These are phyloP conservation scores for Drosophila histrio DNA, from an alignment of 2,888 invertebrate species.

Conservation along the genomic window DNA sequence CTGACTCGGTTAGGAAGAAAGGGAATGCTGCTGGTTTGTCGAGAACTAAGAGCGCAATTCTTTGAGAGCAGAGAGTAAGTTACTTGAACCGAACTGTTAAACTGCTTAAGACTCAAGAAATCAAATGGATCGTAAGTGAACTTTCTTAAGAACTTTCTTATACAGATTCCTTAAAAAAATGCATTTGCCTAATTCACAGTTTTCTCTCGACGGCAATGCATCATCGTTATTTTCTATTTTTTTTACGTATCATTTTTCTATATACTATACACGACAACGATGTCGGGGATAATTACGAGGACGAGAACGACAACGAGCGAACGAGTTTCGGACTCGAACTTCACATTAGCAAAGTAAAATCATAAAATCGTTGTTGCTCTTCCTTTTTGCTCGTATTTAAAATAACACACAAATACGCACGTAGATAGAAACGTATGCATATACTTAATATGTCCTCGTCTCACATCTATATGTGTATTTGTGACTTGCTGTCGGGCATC, in stretches of 20 bases:
- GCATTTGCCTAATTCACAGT: background rate
- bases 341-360: slow-evolving; percentile 41
- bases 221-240: background rate
- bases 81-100: background rate
- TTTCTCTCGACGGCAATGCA: background rate
- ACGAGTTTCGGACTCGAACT: slow-evolving; percentile 20
- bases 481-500: background rate
- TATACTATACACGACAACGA: slow-evolving; percentile 19
- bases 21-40: background rate
- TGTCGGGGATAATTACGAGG: background rate
- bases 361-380: slow-evolving; percentile 12
- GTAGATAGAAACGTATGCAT: background rate
- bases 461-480: background rate
- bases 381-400: background rate
- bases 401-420: slow-evolving; percentile 14
- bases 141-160: too few relatives aligned
- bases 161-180: too few relatives aligned
- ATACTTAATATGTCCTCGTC: background rate
- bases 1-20: slow-evolving; percentile 6
- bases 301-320: slow-evolving; percentile 6
- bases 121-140: slow-evolving; percentile 11
- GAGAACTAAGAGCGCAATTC: slow-evolving; percentile 10
- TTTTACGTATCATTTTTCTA: background rate
- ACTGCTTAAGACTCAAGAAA: slow-evolving; percentile 3
- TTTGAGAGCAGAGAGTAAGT: background rate